A percentile compares a stretch with the other conserved stretches of the same genome.
Evolutionary conservation across 2,797 vertebrate genomes (phyloP).

Genomic region (Oryzias dopingdopingensis): DNA sequence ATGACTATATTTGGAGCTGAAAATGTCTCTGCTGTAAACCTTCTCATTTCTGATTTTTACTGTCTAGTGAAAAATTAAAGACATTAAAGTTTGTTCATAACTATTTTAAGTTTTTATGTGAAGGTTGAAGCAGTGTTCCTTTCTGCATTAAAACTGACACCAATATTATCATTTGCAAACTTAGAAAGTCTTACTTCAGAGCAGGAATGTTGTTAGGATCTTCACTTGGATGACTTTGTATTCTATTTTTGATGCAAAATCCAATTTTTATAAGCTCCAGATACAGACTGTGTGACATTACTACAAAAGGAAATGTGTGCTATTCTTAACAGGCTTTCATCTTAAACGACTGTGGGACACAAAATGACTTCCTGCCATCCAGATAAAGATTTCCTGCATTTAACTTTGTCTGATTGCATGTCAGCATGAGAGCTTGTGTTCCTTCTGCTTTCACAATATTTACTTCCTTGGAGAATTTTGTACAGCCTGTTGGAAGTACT

Average conservation of each 20-base stretch:
- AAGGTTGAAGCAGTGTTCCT: slow-evolving; percentile 48
- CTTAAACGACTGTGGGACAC: slow-evolving; percentile 31
- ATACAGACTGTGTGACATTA: slow-evolving; percentile 8
- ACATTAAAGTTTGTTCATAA: slow-evolving; percentile 57
- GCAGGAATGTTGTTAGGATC: too few species aligned
- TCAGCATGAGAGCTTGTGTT: slow-evolving; percentile 1
- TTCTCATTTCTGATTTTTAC: slow-evolving; percentile 47
- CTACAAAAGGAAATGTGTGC: slow-evolving; percentile 28
- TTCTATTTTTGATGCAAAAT: too few species aligned
- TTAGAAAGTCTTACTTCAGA: too few species aligned
- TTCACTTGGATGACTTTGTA: background rate
- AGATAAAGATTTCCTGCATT: slow-evolving; percentile 67
- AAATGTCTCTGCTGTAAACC: slow-evolving; percentile 54
- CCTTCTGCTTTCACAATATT: slow-evolving; percentile 17
- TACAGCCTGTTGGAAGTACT: background rate
- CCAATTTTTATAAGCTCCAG: background rate
- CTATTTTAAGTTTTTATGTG: slow-evolving; percentile 37
- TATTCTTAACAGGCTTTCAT: slow-evolving; percentile 54
- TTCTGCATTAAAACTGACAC: slow-evolving; percentile 1
- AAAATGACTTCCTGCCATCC: slow-evolving; percentile 63
- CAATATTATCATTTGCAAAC: background rate
- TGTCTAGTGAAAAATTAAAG: slow-evolving; percentile 37
- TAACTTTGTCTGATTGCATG: slow-evolving; percentile 34
- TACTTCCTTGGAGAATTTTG: slow-evolving; percentile 5
- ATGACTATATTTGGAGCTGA: background rate